Evolutionary conservation across 2,113 vertebrate species (phyloP), one percentile per base, ranked within the genome.

Genomic region (Crotalus horridus): DNA sequence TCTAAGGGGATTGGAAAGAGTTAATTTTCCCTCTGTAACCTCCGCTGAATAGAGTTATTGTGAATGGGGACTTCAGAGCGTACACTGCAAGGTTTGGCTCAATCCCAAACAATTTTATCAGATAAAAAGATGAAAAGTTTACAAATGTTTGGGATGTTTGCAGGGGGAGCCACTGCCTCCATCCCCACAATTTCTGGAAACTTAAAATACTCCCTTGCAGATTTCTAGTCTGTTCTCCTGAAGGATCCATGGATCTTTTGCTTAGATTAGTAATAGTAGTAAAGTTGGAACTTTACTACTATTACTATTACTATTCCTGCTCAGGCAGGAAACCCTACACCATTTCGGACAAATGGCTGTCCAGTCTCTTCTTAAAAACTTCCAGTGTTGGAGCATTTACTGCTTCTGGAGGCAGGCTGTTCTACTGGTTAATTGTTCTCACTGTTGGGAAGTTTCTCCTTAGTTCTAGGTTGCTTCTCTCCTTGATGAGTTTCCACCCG

Each of bases 121-220:
- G 59, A 81, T 9, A 55, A 89, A 88, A 88, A 89, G 46, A 54
- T 74, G 61, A 81, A 88, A 89, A 7, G 64, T 89, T 89, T 92
- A 87, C 91, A 89, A 92, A 92, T 92, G 91, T 58, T 89, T 81
- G 61, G 64, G 61, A 92, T 89, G 55, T 89, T 89, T 92, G 61
- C 13, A 23, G 61, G 87, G 24, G 87, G 51, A 89, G 21, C 15
- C 7, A 10, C 53, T 21, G 39, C 85, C 55, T 2, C 53, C 33
- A 23, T 10, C 15, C 53, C 24, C 51, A 1, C 87, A 43, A 64
- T 53, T 89, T 85, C 53, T 89, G 91, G 61, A 89, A 85, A 85
- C 51, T 46, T n/a, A n/a, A 53, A 89, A 55, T n/a, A 11, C 48
- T 39, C 51, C 10, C 61, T 56, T 26, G 43, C 61, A 85, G 91